phyloP scores from a whole-genome alignment of 2,797 vertebrate species.

The Alosa sapidissima region DNA sequence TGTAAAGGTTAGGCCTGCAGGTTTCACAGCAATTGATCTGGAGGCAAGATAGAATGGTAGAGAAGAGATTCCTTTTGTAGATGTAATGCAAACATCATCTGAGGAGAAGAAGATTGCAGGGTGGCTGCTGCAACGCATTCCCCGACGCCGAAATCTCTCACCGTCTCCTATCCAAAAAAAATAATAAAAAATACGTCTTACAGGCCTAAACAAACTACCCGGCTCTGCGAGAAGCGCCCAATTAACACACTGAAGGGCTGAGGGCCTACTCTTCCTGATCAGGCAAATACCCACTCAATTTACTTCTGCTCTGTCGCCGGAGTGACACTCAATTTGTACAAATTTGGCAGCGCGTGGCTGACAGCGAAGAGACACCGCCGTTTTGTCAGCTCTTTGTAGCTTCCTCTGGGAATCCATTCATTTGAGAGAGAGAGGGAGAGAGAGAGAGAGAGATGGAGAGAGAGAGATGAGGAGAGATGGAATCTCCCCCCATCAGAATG shows the following conservation, averaged over 20 bases:
- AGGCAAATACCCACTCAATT: constrained; percentile 29
- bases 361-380: constrained; percentile 22
- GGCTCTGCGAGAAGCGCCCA: background rate
- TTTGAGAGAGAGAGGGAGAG: constrained; percentile 17
- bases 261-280: constrained; percentile 21
- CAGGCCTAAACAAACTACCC: too few relatives aligned
- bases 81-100: background rate
- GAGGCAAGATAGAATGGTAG: background rate
- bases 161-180: background rate
- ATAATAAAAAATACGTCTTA: background rate
- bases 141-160: background rate
- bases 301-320: background rate
- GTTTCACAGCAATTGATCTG: background rate
- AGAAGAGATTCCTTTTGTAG: background rate
- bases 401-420: constrained; percentile 37
- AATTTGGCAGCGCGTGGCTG: constrained; percentile 38
- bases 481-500: background rate
- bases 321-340: constrained; percentile 41
- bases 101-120: background rate
- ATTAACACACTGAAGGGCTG: constrained; percentile 11
- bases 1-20: constrained; percentile 5
- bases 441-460: background rate
- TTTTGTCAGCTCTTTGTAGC: constrained; percentile 41
- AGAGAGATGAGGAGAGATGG: background rate
- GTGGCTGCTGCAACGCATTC: background rate